Conservation (phyloP, 2,888 invertebrate genomes). For the Leptinotarsa rubiginosa region DNA sequence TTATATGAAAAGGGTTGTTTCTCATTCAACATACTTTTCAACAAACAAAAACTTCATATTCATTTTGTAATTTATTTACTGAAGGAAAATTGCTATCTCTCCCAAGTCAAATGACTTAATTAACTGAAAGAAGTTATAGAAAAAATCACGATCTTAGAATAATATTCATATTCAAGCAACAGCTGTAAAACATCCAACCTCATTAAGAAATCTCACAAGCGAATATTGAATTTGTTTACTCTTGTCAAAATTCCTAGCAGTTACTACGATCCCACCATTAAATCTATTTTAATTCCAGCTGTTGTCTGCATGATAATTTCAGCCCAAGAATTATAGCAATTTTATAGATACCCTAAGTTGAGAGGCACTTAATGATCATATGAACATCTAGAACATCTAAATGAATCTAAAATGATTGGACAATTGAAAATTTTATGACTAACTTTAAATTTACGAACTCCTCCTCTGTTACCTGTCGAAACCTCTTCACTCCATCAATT, state of each 20-base stretch:
- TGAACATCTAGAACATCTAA: slow-evolving; percentile 34
- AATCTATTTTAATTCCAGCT: slow-evolving; percentile 39
- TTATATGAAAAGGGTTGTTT: neutral
- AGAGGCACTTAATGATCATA: slow-evolving; percentile 36
- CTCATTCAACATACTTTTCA: neutral
- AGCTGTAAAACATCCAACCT: slow-evolving; percentile 14
- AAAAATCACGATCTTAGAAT: slow-evolving; percentile 1
- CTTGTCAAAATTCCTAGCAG: slow-evolving; percentile 16
- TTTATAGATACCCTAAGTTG: slow-evolving; percentile 41
- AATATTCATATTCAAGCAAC: neutral
- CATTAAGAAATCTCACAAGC: slow-evolving; percentile 11
- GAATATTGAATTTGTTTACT: slow-evolving; percentile 18
- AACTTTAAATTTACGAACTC: neutral
- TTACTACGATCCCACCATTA: slow-evolving; percentile 26
- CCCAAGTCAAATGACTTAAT: neutral
- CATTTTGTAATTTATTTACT: neutral
- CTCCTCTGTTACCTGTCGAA: neutral
- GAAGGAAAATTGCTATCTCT: neutral
- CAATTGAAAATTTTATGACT: neutral
- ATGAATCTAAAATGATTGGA: slow-evolving; percentile 39
- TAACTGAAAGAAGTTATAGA: neutral
- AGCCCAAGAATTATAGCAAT: slow-evolving; percentile 35
- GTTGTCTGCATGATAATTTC: slow-evolving; percentile 37
- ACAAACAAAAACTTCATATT: neutral
- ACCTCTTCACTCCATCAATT: neutral